Base-by-base conservation (phyloP, 2,888 invertebrate species). In the Polydrusus pterygomalis region DNA sequence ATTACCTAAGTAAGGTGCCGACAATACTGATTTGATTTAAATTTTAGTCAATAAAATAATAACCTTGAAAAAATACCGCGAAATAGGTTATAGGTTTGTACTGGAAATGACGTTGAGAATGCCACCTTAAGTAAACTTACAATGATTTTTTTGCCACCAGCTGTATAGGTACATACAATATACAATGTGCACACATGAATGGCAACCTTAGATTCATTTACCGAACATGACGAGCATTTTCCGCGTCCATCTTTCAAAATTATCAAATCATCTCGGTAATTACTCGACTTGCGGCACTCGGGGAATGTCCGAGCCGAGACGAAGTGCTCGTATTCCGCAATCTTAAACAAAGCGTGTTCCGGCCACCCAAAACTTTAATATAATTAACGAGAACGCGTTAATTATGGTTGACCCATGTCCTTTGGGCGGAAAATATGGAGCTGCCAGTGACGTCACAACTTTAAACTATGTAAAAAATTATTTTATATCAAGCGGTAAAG, bases 301-400 rank as follows among this genome's bases (percentile, higher is more conserved):
- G 72, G 49, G 76, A 72, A 72, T 75, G 71, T 71, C 70, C 58
- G 47, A 18, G 30, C 51, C 58, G 45, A 63, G 58, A 62, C 65
- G 51, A 30, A 65, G 70, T 62, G 65, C 65, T 51, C 62, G 30
- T 74, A 70, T 70, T 74, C 74, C 77, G 75, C 75, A 72, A 79
- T 80, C 80, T 80, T 80, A 78, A 75, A 80, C 80, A 80, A 81
- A 81, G 80, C 78, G 72, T 63, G 70, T 76, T 79, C 77, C 74
- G 70, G 58, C 74, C 77, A 74, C 73, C 70, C 73, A 81, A n/a
- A 81, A 80, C 72, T 77, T 80, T 80, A 73, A 79, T 81, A 79
- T 83, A 82, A 83, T 83, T 83, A 83, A 83, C 83, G 83, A 83
- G 79, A 80, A 58, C 49, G 79, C 82, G 82, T 82, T 83, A 83